Base-by-base conservation (phyloP, 2,888 invertebrate genomes). In the Eupithecia vulgata region DNA sequence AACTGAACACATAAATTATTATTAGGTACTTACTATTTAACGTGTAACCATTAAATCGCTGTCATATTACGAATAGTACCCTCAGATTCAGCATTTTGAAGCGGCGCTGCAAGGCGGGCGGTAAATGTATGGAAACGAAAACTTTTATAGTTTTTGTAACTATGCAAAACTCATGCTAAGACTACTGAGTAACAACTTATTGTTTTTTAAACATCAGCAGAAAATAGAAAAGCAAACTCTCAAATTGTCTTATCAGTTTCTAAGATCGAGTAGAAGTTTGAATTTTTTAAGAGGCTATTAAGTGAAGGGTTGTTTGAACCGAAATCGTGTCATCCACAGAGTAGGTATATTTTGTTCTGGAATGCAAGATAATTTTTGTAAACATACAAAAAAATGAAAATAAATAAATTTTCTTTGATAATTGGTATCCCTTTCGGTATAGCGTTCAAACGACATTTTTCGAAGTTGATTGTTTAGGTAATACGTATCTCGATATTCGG, bases 181-280 rank as follows among this genome's bases (percentile, higher is more conserved):
- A 52, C 52, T 52, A 12, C 52, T 52, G 12, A 21, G 48, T 12
- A 12, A 12, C 13, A 12, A 25, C 12, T 12, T 57, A 25, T 57
- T 13, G 57, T 57, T 57, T 17, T 61, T 30, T 30, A 34, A 3
- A 61, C 61, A 17, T 21, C 61, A 61, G 34, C 61, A 61, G 61
- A 30, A 61, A 61, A 61, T 61, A 34, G 34, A 61, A 61, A 61
- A 34, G 30, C 34, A 61, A 61, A 34, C 34, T 61, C 61, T 80
- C 70, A 80, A 80, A 80, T 78, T 76, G 70, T 10, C 37, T 76
- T 80, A 83, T 83, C 83, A 78, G 83, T 81, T 82, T 76, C 78
- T 71, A 45, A 67, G 72, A 74, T 71, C 70, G 72, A 73, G 52
- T 65, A 61, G 37, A 35, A 71, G 68, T 74, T n/a, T 70, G 66